These are phyloP conservation scores for Clarias macrocephalus DNA, from an alignment of 2,113 vertebrate genomes.

Conservation along the genomic window DNA sequence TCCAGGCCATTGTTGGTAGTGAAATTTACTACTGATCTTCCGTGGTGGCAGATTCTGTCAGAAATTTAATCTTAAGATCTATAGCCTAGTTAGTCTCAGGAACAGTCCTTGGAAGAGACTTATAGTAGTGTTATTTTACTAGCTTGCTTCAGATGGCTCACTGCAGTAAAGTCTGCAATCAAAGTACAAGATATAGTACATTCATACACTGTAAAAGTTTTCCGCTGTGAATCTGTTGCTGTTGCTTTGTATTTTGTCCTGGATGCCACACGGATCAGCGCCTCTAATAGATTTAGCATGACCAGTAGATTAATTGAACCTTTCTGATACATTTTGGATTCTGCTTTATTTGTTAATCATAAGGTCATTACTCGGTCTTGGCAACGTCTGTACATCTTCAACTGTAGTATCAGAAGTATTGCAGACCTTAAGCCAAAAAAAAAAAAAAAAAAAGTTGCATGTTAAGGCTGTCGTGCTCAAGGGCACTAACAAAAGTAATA, in stretches of 20 bases:
- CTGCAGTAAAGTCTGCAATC: neutral
- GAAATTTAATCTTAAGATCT: constrained; percentile 21
- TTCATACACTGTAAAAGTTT: neutral
- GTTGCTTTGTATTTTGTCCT: neutral
- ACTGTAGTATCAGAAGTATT: neutral
- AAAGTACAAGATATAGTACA: neutral
- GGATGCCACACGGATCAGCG: neutral
- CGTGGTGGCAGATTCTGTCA: neutral
- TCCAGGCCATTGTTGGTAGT: constrained; percentile 6
- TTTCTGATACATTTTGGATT: neutral
- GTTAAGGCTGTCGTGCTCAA: constrained; percentile 33
- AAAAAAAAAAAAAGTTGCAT: constrained; percentile 20
- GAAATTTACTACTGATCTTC: constrained; percentile 10
- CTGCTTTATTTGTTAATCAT: neutral
- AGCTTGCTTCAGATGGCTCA: neutral
- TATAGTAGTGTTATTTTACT: neutral
- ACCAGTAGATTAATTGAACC: neutral
- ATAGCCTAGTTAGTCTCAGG: neutral
- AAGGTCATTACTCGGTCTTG: constrained; percentile 13
- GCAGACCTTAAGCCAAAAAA: constrained; percentile 23
- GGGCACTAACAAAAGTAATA: constrained; percentile 47
- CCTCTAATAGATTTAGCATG: neutral
- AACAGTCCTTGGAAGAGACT: neutral
- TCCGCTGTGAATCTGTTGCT: neutral
- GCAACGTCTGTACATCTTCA: constrained; percentile 10